Evolutionary conservation across 1,140 invertebrate species (phyloP).

Genomic region (Lutraria rhynchaena): DNA sequence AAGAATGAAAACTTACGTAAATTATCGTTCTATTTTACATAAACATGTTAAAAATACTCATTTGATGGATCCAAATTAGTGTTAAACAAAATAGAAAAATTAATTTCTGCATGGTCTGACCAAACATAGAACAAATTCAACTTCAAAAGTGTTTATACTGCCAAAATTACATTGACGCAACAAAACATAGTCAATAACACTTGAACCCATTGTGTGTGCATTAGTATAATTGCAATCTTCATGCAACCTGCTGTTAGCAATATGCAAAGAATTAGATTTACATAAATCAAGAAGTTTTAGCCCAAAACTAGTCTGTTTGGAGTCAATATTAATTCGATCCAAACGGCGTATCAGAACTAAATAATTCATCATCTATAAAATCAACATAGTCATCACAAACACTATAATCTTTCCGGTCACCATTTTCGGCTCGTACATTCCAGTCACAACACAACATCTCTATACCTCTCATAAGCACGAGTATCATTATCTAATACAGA

Average conservation of each 20-base stretch:
- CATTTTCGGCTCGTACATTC: slow-evolving; percentile 4
- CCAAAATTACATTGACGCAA: not conserved
- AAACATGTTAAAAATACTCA: too few relatives aligned
- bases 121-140: too few relatives aligned
- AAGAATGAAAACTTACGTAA: too few relatives aligned
- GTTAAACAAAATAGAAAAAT: too few relatives aligned
- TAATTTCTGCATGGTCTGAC: too few relatives aligned
- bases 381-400: slow-evolving; percentile 13
- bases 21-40: too few relatives aligned
- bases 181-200: not conserved
- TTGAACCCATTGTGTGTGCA: not conserved
- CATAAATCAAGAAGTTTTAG: slow-evolving; percentile 21
- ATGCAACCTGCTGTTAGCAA: not conserved
- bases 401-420: slow-evolving; percentile 17
- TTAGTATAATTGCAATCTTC: not conserved
- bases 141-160: too few relatives aligned
- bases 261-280: not conserved
- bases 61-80: too few relatives aligned
- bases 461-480: not conserved
- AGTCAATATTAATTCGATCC: not conserved
- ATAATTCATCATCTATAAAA: slow-evolving; percentile 8
- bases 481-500: not conserved
- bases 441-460: not conserved
- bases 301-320: not conserved
- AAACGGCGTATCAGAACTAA: not conserved